A percentile compares a stretch with the other conserved stretches of the same genome.
phyloP scores from a whole-genome alignment of 2,113 vertebrate species.

The Tychaedon coryphoeus region DNA sequence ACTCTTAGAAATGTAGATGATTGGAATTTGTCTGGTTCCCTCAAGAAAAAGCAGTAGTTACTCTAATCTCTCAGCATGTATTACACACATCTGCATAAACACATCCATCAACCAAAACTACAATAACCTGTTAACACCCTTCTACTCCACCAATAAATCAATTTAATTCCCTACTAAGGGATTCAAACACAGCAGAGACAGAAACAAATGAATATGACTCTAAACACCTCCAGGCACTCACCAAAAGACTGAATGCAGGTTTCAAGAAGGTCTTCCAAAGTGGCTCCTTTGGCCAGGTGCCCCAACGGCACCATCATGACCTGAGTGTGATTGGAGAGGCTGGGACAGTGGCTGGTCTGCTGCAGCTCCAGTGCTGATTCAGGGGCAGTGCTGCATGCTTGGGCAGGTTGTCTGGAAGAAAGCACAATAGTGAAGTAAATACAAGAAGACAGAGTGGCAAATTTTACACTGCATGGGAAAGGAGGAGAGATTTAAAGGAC shows the following conservation, averaged over 20 bases:
- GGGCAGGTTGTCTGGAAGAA: constrained; percentile 75
- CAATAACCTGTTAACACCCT: not conserved
- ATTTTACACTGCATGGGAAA: constrained; percentile 12
- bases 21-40: not conserved
- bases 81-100: not conserved
- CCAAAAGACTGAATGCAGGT: constrained; percentile 91
- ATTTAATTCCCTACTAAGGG: not conserved
- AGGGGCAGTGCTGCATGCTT: constrained; percentile 79
- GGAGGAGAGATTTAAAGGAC: constrained; percentile 47
- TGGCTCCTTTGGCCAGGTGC: constrained; percentile 87
- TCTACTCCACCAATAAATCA: not conserved
- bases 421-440: constrained; percentile 11
- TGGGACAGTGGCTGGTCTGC: constrained; percentile 67
- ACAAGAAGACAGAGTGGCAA: not conserved
- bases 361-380: constrained; percentile 80
- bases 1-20: not conserved
- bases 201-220: not conserved
- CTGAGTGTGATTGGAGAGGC: constrained; percentile 75
- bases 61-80: not conserved
- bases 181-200: not conserved
- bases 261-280: constrained; percentile 92
- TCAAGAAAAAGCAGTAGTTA: not conserved
- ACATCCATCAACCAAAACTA: not conserved
- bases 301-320: constrained; percentile 82
- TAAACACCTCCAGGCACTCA: constrained; percentile 69